phyloP scores from a whole-genome alignment of 1,140 invertebrate species.

The Ladona fulva region DNA sequence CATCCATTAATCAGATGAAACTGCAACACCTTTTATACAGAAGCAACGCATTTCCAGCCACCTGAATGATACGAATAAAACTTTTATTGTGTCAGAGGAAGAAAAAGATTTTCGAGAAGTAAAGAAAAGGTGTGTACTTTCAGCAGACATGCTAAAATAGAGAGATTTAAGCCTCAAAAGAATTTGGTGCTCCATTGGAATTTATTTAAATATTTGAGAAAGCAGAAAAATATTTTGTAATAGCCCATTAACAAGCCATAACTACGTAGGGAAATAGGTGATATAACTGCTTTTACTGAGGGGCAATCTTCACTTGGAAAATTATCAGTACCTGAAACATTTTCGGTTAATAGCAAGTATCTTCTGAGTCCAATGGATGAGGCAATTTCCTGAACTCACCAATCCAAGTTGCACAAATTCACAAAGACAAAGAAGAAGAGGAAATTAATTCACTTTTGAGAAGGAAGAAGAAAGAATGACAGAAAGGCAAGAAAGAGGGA shows the following conservation, averaged over 20 bases:
- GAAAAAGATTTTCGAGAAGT: too few relatives aligned
- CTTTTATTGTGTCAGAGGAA: too few relatives aligned
- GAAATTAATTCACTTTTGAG: constrained; percentile 10
- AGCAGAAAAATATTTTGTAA: neutral
- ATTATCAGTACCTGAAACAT: constrained; percentile 33
- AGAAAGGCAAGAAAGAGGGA: constrained; percentile 22
- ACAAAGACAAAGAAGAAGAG: constrained; percentile 32
- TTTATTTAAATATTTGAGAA: neutral
- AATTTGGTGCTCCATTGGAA: neutral
- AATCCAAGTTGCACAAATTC: constrained; percentile 27
- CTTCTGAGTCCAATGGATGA: constrained; percentile 38
- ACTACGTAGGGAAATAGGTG: constrained; percentile 11
- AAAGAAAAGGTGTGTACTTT: too few relatives aligned
- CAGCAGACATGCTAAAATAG: neutral
- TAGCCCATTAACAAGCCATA: neutral
- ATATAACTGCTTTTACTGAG: constrained; percentile 12
- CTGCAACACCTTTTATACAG: too few relatives aligned
- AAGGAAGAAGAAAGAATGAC: constrained; percentile 28
- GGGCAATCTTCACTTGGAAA: constrained; percentile 20
- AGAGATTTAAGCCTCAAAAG: neutral
- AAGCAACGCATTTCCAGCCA: too few relatives aligned
- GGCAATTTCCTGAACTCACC: constrained; percentile 39
- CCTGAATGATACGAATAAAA: too few relatives aligned
- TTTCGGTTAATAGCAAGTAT: constrained; percentile 39
- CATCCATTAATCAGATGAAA: too few relatives aligned